Percentiles rank a stretch among this genome's conserved stretches.
Conservation (phyloP, 1,140 invertebrate genomes). For the Plodia interpunctella region DNA sequence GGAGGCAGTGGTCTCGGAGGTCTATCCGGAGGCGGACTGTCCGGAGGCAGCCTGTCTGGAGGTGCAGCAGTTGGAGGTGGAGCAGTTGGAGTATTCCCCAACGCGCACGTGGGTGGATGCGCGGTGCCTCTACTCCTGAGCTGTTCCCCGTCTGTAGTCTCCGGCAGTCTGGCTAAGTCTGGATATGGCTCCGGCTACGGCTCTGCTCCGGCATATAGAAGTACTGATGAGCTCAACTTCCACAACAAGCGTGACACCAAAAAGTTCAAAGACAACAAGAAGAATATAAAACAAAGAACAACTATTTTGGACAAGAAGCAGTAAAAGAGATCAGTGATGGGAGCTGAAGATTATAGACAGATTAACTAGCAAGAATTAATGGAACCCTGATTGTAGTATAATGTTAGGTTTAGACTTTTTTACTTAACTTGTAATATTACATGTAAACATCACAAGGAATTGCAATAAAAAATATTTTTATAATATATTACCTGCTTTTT, state of each 20-base stretch:
- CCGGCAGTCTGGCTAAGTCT: constrained; percentile 52
- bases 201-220: constrained; percentile 43
- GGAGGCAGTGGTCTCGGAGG: constrained; percentile 7
- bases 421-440: background rate
- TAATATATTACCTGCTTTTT: background rate
- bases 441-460: constrained; percentile 4
- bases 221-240: constrained; percentile 38
- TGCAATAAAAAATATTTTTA: background rate
- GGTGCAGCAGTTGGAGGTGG: constrained; percentile 18
- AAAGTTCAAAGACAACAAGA: constrained; percentile 27
- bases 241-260: constrained; percentile 51
- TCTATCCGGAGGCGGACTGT: background rate
- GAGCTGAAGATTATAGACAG: background rate
- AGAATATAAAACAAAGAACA: constrained; percentile 18
- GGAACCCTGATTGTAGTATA: background rate
- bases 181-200: constrained; percentile 28
- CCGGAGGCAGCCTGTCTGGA: background rate
- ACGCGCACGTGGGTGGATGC: constrained; percentile 50
- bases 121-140: constrained; percentile 56
- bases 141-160: constrained; percentile 57
- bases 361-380: background rate
- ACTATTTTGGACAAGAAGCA: constrained; percentile 21
- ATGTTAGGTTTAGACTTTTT: background rate
- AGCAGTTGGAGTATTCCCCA: constrained; percentile 55
- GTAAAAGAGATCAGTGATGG: constrained; percentile 12